Base-by-base conservation (phyloP, 2,113 vertebrate species). In the Oreochromis aureus region DNA sequence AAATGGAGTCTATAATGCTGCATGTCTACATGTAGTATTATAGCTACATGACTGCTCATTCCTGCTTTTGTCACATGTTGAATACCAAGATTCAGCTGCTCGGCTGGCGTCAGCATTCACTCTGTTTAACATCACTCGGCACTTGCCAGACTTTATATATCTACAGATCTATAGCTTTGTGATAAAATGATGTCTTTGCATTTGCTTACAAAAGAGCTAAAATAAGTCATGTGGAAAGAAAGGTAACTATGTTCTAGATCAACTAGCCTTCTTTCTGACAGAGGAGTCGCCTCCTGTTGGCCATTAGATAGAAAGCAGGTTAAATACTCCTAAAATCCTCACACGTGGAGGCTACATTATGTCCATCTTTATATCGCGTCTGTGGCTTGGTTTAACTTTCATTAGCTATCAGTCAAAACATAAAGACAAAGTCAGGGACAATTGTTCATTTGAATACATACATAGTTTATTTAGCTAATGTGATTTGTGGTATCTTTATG, bases 401-500 rank as follows among this genome's bases (percentile, higher is more conserved):
- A 19, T 59, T 24, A 81, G 15, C n/a, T 27, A 27, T 6, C 18
- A 32, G 11, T 78, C 5, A 46, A 44, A 76, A 11, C 0, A 3
- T 46, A 9, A 46, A 82, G 27, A 81, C 46, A 84, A 48, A 85
- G 7, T 30, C 83, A 66, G 3, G 5, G 11, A 3, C 80, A 32
- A 24, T 3, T 10, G 0, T 19, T 58, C 55, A 66, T 87, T 83
- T 66, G 58, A 78, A 89, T 84, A 89, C 80, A 93, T 83, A 73
- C 16, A 93, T 82, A 85, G 39, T 91, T 89, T 87, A 85, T 94
- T 95, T 16, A 61, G 59, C 85, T 90, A 79, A 84, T 83, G 82
- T 88, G 63, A 94, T 55, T 78, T 59, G 88, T 89, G 83, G 24
- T 41, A 76, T 61, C 54, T 73, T 85, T 56, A 82, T 86, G 41